Evolutionary conservation across 1,140 invertebrate species (phyloP), one percentile per base, ranked within the genome.

Genomic region (Cherax quadricarinatus): DNA sequence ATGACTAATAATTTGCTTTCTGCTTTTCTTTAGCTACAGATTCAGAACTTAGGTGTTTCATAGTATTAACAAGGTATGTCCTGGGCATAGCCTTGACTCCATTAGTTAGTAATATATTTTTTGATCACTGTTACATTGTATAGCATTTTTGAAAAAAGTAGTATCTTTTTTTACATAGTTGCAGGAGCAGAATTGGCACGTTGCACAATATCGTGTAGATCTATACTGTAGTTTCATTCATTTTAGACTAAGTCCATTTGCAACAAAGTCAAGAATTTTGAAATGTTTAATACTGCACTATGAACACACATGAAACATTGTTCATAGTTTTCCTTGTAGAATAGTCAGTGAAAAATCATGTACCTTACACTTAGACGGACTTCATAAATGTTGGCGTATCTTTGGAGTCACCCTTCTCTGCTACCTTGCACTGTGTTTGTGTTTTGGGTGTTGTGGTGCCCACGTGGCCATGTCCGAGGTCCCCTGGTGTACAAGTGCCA

Each of bases 401-500:
- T 86, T 81, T 86, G 83, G 83, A 91, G 89, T 91, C 73, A 66
- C 83, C 73, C 73, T 86, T 80, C 79, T 86, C 70, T 91, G 84
- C 70, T 85, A 66, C 57, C 73, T 85, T 86, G 89, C 89, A 91
- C 83, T 86, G 84, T 86, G 89, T 91, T 73, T 48, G 79, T 81
- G 83, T 86, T 78, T 80, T 89, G 66, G 85, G 84, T 70, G 70
- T 73, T 89, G 86, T 88, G 91, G 79, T 86, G 78, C 62, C 88
- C 82, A 66, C 57, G 85, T 83, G 89, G 79, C 84, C 89, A 79
- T 66, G 84, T 84, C n/a, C 51, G 83, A 91, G 84, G 89, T 86
- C 89, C 85, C 89, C 89, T 91, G 89, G 89, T 91, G 89, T 88
- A 91, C 85, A 91, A 91, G 89, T 91, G 85, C 86, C 85, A 88